Evolutionary conservation across 2,113 vertebrate species (phyloP).

Genomic region (Phodopus roborovskii): DNA sequence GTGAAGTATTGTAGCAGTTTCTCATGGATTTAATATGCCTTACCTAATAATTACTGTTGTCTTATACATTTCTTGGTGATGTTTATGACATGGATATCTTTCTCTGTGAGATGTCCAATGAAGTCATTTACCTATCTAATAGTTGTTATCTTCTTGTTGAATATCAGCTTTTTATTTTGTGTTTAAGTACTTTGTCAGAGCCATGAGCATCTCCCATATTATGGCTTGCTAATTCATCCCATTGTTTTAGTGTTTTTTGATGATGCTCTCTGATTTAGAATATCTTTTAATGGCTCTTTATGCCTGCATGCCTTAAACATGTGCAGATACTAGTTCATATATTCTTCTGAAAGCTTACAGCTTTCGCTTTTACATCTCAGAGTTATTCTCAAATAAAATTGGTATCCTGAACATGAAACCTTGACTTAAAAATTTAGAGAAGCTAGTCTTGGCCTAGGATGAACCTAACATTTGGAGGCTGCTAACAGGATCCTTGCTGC

Average conservation of each 20-base stretch:
- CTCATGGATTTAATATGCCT: background rate
- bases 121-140: background rate
- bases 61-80: background rate
- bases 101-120: background rate
- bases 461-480: background rate
- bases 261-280: background rate
- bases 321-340: background rate
- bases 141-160: slow-evolving; percentile 16
- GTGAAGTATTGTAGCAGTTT: background rate
- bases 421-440: background rate
- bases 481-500: background rate
- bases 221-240: background rate
- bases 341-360: background rate
- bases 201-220: background rate
- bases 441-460: background rate
- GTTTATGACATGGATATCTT: background rate
- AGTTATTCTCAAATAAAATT: background rate
- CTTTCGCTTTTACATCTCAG: background rate
- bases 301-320: background rate
- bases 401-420: background rate
- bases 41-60: background rate
- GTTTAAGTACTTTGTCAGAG: slow-evolving; percentile 28
- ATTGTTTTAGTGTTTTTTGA: background rate
- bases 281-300: background rate
- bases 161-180: background rate